These are phyloP conservation scores for Ormyrus pomaceus DNA, from an alignment of 2,888 invertebrate genomes.

Conservation along the genomic window DNA sequence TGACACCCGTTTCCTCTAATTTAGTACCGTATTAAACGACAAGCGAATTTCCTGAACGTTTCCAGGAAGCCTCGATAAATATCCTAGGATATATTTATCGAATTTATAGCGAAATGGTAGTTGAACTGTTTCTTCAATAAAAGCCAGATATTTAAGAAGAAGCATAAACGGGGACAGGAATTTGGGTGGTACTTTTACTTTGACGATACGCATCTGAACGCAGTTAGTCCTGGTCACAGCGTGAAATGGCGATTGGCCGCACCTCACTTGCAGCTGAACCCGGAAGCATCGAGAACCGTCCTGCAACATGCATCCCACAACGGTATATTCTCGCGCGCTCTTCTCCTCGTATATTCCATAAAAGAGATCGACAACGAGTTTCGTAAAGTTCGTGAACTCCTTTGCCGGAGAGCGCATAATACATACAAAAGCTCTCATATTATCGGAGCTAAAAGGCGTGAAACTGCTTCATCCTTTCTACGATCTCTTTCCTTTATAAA, in stretches of 20 bases:
- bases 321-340: slow-evolving; percentile 21
- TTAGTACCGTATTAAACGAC: background rate
- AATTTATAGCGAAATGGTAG: too few relatives aligned
- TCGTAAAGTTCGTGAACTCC: slow-evolving; percentile 15
- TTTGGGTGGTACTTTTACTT: too few relatives aligned
- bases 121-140: too few relatives aligned
- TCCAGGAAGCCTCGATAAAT: background rate
- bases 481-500: background rate
- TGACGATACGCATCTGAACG: too few relatives aligned
- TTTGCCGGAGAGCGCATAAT: background rate
- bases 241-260: too few relatives aligned
- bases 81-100: too few relatives aligned
- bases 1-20: background rate
- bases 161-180: too few relatives aligned
- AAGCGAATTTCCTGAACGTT: slow-evolving; percentile 1
- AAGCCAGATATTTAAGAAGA: too few relatives aligned
- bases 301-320: background rate
- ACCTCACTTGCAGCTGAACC: background rate
- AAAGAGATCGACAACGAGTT: slow-evolving; percentile 19
- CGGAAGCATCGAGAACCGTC: background rate
- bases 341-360: background rate
- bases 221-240: too few relatives aligned
- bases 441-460: background rate
- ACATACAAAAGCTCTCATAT: slow-evolving; percentile 6
- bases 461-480: background rate